These are phyloP conservation scores for Gryllus longicercus DNA, from an alignment of 2,888 invertebrate genomes.

Conservation along the genomic window DNA sequence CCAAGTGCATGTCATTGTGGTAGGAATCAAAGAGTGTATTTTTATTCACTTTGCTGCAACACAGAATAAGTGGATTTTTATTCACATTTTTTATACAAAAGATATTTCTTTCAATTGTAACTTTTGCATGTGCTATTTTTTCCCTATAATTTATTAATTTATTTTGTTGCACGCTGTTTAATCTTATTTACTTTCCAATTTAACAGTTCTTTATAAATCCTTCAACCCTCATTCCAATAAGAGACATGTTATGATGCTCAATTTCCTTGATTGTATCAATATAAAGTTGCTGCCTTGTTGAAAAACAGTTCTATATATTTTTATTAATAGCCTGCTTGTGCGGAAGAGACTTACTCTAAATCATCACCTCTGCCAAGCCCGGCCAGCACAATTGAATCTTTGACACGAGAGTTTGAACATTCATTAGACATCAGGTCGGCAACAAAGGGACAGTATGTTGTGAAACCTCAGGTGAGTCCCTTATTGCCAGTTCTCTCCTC, in stretches of 20 bases:
- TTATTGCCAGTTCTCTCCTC: background rate
- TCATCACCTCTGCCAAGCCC: constrained; percentile 66
- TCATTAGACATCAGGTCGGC: constrained; percentile 67
- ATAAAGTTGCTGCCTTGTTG: background rate
- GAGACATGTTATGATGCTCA: too few relatives aligned
- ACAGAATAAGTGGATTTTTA: too few relatives aligned
- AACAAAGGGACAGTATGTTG: constrained; percentile 60
- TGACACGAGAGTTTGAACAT: constrained; percentile 79
- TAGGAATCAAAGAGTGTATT: too few relatives aligned
- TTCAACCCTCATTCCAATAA: too few relatives aligned
- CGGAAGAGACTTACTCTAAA: constrained; percentile 43
- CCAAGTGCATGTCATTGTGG: too few relatives aligned
- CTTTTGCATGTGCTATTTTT: background rate
- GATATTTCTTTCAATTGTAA: too few relatives aligned
- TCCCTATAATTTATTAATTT: background rate
- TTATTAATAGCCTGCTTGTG: constrained; percentile 47
- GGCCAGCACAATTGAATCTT: constrained; percentile 72
- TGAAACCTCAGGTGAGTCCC: constrained; percentile 55
- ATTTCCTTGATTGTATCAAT: background rate
- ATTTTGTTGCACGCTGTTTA: too few relatives aligned
- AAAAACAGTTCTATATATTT: constrained; percentile 24
- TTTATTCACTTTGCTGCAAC: too few relatives aligned
- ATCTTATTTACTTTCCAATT: too few relatives aligned
- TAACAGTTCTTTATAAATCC: too few relatives aligned
- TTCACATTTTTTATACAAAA: too few relatives aligned